These are phyloP conservation scores for Galbula dea DNA, from an alignment of 2,113 vertebrate genomes.

Conservation along the genomic window DNA sequence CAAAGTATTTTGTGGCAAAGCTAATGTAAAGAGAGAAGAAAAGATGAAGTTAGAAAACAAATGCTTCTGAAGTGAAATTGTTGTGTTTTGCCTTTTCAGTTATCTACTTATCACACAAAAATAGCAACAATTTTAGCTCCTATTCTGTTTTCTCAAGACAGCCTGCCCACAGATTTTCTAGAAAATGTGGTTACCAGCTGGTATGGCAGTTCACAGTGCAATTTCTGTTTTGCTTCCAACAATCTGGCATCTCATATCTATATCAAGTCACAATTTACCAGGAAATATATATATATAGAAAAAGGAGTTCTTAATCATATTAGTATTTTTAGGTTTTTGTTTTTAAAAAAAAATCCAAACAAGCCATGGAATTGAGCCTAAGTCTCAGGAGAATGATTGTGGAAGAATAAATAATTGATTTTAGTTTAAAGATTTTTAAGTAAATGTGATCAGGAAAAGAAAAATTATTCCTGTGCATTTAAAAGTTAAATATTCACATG, in stretches of 20 bases:
- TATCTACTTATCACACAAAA: conserved; percentile 54
- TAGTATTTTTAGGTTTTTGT: background rate
- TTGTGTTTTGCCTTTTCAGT: conserved; percentile 56
- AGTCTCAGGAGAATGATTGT: background rate
- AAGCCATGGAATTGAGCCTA: background rate
- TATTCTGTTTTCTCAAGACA: conserved; percentile 63
- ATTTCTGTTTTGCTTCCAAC: conserved; percentile 65
- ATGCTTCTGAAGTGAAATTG: conserved; percentile 27
- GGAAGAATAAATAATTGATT: background rate
- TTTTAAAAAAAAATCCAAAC: background rate
- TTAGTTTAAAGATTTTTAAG: background rate
- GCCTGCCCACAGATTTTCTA: conserved; percentile 64
- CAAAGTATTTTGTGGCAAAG: conserved; percentile 11
- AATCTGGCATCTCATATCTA: conserved; percentile 63
- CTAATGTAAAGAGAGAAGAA: background rate
- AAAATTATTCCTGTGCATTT: background rate
- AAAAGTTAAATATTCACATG: background rate
- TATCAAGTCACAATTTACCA: conserved; percentile 41
- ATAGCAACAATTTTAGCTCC: conserved; percentile 60
- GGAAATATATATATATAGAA: background rate
- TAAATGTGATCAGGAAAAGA: background rate
- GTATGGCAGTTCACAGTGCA: conserved; percentile 57
- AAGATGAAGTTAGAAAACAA: conserved; percentile 2
- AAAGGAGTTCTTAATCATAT: background rate
- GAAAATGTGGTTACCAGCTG: conserved; percentile 68